phyloP scores from a whole-genome alignment of 2,797 vertebrate genomes.

The Tadarida brasiliensis region DNA sequence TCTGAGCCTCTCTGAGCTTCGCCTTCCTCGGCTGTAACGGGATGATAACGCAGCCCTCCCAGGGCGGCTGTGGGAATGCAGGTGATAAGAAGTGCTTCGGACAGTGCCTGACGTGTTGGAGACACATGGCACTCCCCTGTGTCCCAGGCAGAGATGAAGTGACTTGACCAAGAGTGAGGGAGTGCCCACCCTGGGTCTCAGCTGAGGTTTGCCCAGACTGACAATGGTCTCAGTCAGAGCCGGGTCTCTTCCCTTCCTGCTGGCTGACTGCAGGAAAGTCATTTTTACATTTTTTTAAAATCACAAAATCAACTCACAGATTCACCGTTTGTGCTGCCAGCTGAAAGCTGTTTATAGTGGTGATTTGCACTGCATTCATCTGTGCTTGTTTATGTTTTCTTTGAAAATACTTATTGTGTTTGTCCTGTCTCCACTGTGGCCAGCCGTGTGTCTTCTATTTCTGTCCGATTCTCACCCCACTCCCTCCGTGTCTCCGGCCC shows the following conservation, averaged over 20 bases:
- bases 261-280: conserved; percentile 41
- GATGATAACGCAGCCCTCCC: background rate
- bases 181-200: background rate
- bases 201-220: background rate
- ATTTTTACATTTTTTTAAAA: conserved; percentile 55
- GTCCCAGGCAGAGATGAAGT: background rate
- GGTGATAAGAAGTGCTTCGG: background rate
- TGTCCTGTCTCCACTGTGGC: conserved; percentile 75
- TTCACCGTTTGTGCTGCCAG: conserved; percentile 75
- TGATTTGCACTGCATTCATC: conserved; percentile 75
- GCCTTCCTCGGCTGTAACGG: background rate
- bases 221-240: background rate
- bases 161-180: background rate
- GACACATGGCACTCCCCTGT: background rate
- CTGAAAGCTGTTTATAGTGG: conserved; percentile 80
- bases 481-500: background rate
- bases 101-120: background rate
- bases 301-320: conserved; percentile 76
- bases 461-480: background rate
- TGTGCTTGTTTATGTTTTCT: conserved; percentile 82
- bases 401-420: conserved; percentile 81
- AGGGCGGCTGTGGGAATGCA: background rate
- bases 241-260: conserved; percentile 28
- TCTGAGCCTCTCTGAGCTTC: background rate
- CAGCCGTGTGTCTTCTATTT: conserved; percentile 62